Base-by-base conservation (phyloP, 2,113 vertebrate species). In the Oreochromis niloticus region DNA sequence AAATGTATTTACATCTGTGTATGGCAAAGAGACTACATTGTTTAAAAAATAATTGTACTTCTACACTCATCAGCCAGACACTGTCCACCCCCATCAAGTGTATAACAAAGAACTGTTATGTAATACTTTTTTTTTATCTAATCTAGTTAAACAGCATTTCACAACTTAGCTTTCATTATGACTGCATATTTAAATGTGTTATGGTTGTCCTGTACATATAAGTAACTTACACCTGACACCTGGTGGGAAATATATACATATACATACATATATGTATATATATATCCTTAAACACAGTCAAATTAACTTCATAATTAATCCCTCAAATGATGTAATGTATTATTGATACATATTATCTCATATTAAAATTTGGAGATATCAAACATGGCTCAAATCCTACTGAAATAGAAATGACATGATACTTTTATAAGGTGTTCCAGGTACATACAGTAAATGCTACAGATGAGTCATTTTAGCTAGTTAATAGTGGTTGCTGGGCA, bases 11-110 rank as follows among this genome's bases (percentile, higher is more conserved):
- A 41, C 11, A 68, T 68, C 36, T 41, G 6, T 41, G 63, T 22
- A 68, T 41, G 34, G 19, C 41, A 68, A 14, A 24, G 3, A 43
- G 66, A 43, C 36, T 14, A 43, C 5, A 24, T 41, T 71, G 36
- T 41, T 41, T 71, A 43, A 71, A 71, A 71, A 43, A 24, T 24
- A 43, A 43, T 43, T 14, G 0, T 71, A 43, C 36, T 43, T 43
- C 66, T 71, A 43, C 66, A 24, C n/a, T 24, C n/a, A 43, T 68
- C 36, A 68, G 63, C 63, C n/a, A 68, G 63, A 68, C n/a, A 43
- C 66, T 43, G n/a, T 71, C 36, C 66, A 43, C 7, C n/a, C n/a
- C 66, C 1, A 71, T 71, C 39, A 71, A 71, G 7, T 43, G 22
- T 43, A 43, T 43, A 14, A 71, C 11, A 43, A 43, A 16, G 12